Conservation (phyloP, 2,797 vertebrate species). For the Acestrorhynchus altus region DNA sequence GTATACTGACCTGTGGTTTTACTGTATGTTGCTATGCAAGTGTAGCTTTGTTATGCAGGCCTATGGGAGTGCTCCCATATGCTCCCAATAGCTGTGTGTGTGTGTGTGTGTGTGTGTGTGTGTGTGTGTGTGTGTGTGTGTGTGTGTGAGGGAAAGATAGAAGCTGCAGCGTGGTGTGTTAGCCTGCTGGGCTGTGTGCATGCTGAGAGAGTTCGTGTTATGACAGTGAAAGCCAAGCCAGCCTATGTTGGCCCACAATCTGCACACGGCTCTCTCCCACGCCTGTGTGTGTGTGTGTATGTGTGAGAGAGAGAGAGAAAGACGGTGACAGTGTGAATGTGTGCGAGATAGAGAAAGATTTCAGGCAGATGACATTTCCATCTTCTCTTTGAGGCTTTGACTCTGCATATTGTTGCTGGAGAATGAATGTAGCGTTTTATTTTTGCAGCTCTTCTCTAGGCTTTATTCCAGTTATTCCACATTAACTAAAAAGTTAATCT, state of each 20-base stretch:
- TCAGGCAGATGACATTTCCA: conserved; percentile 37
- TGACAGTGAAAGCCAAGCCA: conserved; percentile 53
- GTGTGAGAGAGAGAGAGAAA: neutral
- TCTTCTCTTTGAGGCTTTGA: conserved; percentile 36
- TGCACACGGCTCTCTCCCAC: conserved; percentile 42
- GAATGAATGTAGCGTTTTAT: conserved; percentile 46
- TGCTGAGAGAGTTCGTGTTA: conserved; percentile 56
- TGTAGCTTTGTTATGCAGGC: conserved; percentile 5
- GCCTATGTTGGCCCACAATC: conserved; percentile 54
- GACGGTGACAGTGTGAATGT: conserved; percentile 1
- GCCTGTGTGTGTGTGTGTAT: conserved; percentile 40
- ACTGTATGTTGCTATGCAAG: conserved; percentile 10
- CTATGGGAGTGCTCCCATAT: neutral
- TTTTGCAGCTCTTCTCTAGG: conserved; percentile 31
- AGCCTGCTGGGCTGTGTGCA: conserved; percentile 39
- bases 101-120: conserved; percentile 11
- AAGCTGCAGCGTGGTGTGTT: neutral
- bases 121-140: neutral
- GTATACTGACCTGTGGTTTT: too few relatives aligned
- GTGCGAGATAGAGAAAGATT: neutral
- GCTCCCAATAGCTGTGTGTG: neutral
- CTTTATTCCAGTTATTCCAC: conserved; percentile 40
- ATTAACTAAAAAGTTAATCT: neutral
- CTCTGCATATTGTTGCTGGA: conserved; percentile 31
- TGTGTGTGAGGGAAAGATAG: conserved; percentile 3